Percentiles rank a stretch among this genome's conserved stretches.
These are phyloP conservation scores for Herpailurus yagouaroundi DNA, from an alignment of 2,113 vertebrate species.

Conservation along the genomic window DNA sequence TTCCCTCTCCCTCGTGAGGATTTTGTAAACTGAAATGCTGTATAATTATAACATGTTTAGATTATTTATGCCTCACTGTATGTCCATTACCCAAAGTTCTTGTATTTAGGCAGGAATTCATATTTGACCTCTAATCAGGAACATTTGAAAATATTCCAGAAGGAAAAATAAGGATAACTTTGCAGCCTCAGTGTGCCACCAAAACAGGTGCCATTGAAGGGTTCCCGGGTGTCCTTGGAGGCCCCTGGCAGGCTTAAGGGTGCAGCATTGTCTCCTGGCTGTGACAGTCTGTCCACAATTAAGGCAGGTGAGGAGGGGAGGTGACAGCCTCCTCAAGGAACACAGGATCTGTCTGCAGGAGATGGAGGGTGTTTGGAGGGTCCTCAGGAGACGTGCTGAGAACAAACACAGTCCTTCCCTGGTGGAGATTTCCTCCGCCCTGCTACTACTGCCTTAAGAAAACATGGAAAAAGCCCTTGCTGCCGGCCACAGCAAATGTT, in stretches of 20 bases:
- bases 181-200: not conserved
- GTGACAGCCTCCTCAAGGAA: not conserved
- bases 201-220: not conserved
- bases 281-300: not conserved
- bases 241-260: fast-evolving
- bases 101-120: constrained; percentile 25
- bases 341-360: not conserved
- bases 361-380: not conserved
- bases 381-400: fast-evolving
- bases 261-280: not conserved
- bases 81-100: not conserved
- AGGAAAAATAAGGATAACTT: not conserved
- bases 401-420: not conserved
- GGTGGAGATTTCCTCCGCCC: not conserved
- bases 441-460: not conserved
- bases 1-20: not conserved
- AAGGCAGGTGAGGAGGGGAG: not conserved
- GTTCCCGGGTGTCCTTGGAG: not conserved
- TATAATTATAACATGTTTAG: not conserved
- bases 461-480: not conserved
- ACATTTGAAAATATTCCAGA: constrained; percentile 38
- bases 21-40: not conserved
- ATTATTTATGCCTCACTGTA: not conserved
- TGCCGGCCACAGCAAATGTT: not conserved
- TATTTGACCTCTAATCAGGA: not conserved